Evolutionary conservation across 2,888 invertebrate species (phyloP), one percentile per base, ranked within the genome.

Genomic region (Schrankia costaestrigalis): DNA sequence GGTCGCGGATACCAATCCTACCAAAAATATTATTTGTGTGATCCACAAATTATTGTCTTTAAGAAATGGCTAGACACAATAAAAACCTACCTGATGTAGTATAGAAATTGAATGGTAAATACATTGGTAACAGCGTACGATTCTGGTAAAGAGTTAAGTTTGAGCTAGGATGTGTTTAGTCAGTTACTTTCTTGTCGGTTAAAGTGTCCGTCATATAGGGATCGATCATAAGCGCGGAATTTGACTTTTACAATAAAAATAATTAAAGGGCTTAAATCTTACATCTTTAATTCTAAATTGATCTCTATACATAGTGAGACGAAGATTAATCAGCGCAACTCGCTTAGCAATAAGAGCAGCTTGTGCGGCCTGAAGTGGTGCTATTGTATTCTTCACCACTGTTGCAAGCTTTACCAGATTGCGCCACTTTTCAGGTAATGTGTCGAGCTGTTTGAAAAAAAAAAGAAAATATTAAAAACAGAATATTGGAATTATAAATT

Each of bases 71-170:
- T n/a, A n/a, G n/a, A n/a, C n/a, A n/a, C n/a, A n/a, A n/a, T n/a
- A n/a, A n/a, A n/a, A n/a, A n/a, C 13, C 60, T 58, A 91, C 92
- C 92, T 21, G 97, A 97, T 0, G 96, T 95, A 0, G 97, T 97
- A 71, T 98, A 98, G 73, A 96, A 98, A 83, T 98, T 98, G 71
- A 98, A 95, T 0, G 97, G 96, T 8, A n/a, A n/a, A n/a, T n/a
- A 96, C 96, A 78, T 96, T 97, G 4, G 95, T 93, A 3, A 97
- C 89, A 14, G 93, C 92, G 71, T 93, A 97, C 21, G 92, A 92
- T 5, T 95, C 94, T 0, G 94, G 86, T 17, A 98, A 72, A 0
- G 89, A 78, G 42, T 90, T 89, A 8, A 98, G 88, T 68, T 96
- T 97, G n/a, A n/a, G n/a, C n/a, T n/a, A n/a, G n/a, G n/a, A n/a